These are phyloP conservation scores for Gymnoscopelus braueri DNA, from an alignment of 2,797 vertebrate species.

Conservation along the genomic window DNA sequence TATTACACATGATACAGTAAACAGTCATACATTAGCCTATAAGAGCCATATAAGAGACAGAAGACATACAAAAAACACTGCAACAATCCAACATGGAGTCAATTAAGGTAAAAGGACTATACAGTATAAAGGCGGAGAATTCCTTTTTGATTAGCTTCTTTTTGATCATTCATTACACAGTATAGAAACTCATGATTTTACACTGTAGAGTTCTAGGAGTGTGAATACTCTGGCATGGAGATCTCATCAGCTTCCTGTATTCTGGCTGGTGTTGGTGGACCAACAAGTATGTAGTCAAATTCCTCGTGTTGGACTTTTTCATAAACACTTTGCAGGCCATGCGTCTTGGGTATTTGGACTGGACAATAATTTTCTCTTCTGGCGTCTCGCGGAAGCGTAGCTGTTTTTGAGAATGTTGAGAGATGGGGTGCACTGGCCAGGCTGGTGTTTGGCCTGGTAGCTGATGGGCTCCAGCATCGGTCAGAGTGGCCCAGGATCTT, in stretches of 20 bases:
- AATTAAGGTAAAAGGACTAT: slow-evolving; percentile 61
- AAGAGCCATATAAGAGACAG: slow-evolving; percentile 69
- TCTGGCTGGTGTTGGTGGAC: slow-evolving; percentile 88
- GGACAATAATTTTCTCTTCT: slow-evolving; percentile 91
- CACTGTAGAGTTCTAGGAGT: slow-evolving; percentile 70
- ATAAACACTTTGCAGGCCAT: slow-evolving; percentile 91
- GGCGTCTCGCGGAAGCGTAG: slow-evolving; percentile 89
- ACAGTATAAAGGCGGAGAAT: slow-evolving; percentile 63
- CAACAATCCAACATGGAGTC: slow-evolving; percentile 67
- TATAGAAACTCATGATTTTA: too few relatives aligned
- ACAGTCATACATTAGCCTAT: slow-evolving; percentile 77
- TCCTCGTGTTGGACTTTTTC: slow-evolving; percentile 94
- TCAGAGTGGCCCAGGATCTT: slow-evolving; percentile 96
- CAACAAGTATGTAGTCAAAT: slow-evolving; percentile 91
- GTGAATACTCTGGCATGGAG: slow-evolving; percentile 87
- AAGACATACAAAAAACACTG: slow-evolving; percentile 74
- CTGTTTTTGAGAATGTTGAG: slow-evolving; percentile 93
- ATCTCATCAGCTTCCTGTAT: slow-evolving; percentile 93
- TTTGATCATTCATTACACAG: background rate
- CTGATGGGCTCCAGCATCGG: slow-evolving; percentile 97
- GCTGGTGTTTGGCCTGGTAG: slow-evolving; percentile 83
- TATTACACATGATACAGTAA: slow-evolving; percentile 82
- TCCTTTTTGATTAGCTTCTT: slow-evolving; percentile 20
- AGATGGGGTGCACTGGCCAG: slow-evolving; percentile 83
- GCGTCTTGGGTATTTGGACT: slow-evolving; percentile 88